Evolutionary conservation across 2,113 vertebrate species (phyloP).

Genomic region (Anas platyrhynchos): DNA sequence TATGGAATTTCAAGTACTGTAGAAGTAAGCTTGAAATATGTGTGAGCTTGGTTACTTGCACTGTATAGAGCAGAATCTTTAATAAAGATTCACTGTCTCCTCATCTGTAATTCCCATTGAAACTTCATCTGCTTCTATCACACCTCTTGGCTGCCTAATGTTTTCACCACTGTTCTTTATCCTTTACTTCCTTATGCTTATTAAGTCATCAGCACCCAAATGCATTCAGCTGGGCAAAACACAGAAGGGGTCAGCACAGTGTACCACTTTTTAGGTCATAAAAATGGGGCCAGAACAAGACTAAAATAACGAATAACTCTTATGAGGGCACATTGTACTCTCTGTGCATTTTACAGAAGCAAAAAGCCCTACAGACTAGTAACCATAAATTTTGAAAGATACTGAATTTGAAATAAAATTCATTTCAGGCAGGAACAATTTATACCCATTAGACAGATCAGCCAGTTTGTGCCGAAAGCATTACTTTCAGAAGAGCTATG

Average conservation of each 20-base stretch:
- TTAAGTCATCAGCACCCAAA: background rate
- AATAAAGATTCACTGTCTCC: conserved; percentile 48
- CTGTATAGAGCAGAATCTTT: background rate
- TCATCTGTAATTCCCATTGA: conserved; percentile 56
- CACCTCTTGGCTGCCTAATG: conserved; percentile 1
- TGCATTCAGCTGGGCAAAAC: background rate
- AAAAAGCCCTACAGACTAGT: background rate
- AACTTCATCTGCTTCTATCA: conserved; percentile 17
- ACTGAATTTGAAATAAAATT: conserved; percentile 57
- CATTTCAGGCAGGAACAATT: conserved; percentile 41
- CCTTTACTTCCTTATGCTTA: background rate
- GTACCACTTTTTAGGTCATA: background rate
- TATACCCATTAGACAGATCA: conserved; percentile 49
- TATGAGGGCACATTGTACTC: background rate
- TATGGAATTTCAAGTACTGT: conserved; percentile 1
- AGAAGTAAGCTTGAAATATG: conserved; percentile 23
- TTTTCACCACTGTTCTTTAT: background rate
- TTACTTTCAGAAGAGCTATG: conserved; percentile 39
- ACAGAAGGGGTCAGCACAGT: background rate
- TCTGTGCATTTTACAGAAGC: background rate
- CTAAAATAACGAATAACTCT: background rate
- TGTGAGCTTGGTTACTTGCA: background rate
- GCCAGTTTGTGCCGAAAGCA: background rate
- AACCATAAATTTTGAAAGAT: conserved; percentile 48
- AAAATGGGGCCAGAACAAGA: background rate